Evolutionary conservation across 2,797 vertebrate genomes (phyloP).

Genomic region (Paedocypris micromegethes): DNA sequence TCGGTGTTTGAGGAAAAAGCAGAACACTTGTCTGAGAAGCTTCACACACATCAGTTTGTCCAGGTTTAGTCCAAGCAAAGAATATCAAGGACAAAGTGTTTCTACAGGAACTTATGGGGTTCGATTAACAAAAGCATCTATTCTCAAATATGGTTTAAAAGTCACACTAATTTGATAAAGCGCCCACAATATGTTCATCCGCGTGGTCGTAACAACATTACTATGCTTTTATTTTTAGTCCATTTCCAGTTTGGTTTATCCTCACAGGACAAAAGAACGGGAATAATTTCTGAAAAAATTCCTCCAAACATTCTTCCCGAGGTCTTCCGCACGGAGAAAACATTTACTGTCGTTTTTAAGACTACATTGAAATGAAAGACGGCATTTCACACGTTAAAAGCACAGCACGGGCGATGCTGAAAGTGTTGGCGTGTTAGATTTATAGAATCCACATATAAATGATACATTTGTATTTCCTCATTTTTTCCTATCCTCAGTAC

Average conservation of each 20-base stretch:
- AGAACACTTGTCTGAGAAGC: no score
- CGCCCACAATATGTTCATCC: not conserved
- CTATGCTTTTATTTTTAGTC: no score
- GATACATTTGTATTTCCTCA: slow-evolving; percentile 61
- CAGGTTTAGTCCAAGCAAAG: slow-evolving; percentile 10
- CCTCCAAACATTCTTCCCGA: not conserved
- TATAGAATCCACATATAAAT: slow-evolving; percentile 68
- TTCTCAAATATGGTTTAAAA: slow-evolving; percentile 9
- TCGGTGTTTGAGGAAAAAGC: no score
- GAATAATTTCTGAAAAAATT: no score
- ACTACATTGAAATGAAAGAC: slow-evolving; percentile 12
- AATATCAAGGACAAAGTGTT: slow-evolving; percentile 12
- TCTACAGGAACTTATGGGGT: slow-evolving; percentile 15
- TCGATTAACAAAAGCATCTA: slow-evolving; percentile 16
- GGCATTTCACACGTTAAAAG: slow-evolving; percentile 1
- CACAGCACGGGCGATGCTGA: not conserved
- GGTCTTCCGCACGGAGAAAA: not conserved
- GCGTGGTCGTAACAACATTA: no score
- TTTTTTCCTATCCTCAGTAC: slow-evolving; percentile 65
- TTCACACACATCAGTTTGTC: slow-evolving; percentile 12
- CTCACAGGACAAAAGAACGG: no score
- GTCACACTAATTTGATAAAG: not conserved
- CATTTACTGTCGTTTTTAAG: slow-evolving; percentile 1
- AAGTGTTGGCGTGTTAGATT: slow-evolving; percentile 56
- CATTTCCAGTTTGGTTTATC: no score